phyloP scores from a whole-genome alignment of 1,140 invertebrate genomes.

The Gerris buenoi region DNA sequence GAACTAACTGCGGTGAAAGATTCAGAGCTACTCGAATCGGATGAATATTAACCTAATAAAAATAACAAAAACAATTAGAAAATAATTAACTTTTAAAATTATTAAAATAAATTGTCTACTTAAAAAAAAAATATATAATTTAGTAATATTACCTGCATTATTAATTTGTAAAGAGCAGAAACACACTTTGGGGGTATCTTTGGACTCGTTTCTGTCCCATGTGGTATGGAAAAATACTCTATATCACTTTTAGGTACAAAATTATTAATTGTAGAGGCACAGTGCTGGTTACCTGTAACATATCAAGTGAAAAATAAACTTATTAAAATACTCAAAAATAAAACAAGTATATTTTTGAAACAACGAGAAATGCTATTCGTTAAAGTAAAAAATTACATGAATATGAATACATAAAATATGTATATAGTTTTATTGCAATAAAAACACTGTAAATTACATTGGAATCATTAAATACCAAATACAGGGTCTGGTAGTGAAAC shows the following conservation, averaged over 20 bases:
- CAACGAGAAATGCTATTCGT: too few relatives aligned
- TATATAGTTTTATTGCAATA: too few relatives aligned
- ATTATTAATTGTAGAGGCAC: constrained; percentile 88
- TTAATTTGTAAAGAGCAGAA: constrained; percentile 67
- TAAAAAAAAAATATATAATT: too few relatives aligned
- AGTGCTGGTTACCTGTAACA: constrained; percentile 61
- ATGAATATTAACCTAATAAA: constrained; percentile 67
- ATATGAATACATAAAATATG: too few relatives aligned
- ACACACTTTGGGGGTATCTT: constrained; percentile 55
- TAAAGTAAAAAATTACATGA: too few relatives aligned
- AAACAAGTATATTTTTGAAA: too few relatives aligned
- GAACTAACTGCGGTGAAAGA: constrained; percentile 51
- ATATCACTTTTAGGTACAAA: constrained; percentile 73
- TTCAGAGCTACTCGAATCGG: constrained; percentile 71
- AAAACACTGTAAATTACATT: too few relatives aligned
- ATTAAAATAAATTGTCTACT: not conserved
- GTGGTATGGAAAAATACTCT: constrained; percentile 63
- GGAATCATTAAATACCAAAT: too few relatives aligned
- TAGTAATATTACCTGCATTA: constrained; percentile 51
- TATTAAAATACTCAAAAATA: too few relatives aligned
- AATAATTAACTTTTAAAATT: constrained; percentile 11
- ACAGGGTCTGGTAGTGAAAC: too few relatives aligned
- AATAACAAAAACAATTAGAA: too few relatives aligned
- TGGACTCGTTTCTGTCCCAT: constrained; percentile 66
- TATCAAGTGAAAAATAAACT: too few relatives aligned